Percentiles rank a stretch among this genome's conserved stretches.
phyloP scores from a whole-genome alignment of 2,797 vertebrate genomes.

The Ctenopoma kingsleyae region DNA sequence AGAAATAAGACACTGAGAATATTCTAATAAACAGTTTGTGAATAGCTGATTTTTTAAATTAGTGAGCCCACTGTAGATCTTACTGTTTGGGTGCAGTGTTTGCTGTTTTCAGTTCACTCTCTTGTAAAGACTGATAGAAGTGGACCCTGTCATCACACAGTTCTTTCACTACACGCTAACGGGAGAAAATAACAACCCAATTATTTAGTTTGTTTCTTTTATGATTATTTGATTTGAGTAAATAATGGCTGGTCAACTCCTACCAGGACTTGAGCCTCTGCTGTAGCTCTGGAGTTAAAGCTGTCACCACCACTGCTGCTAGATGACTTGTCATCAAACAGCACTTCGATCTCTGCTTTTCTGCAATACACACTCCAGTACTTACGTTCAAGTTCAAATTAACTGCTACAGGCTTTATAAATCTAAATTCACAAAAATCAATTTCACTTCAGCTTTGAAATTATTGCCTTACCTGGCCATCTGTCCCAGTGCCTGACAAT shows the following conservation, averaged over 20 bases:
- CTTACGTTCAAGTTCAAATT: background rate
- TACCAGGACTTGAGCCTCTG: slow-evolving; percentile 85
- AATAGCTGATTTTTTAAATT: background rate
- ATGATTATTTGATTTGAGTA: background rate
- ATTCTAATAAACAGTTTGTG: background rate
- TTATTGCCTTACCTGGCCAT: slow-evolving; percentile 70
- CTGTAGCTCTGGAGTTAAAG: slow-evolving; percentile 41
- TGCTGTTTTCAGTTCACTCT: slow-evolving; percentile 68
- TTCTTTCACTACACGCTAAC: slow-evolving; percentile 81
- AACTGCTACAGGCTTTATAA: background rate
- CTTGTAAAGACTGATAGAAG: slow-evolving; percentile 85
- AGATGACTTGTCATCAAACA: slow-evolving; percentile 67
- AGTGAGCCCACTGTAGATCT: slow-evolving; percentile 22
- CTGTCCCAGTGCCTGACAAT: slow-evolving; percentile 73
- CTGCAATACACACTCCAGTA: slow-evolving; percentile 62
- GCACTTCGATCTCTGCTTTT: slow-evolving; percentile 80
- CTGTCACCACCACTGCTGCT: slow-evolving; percentile 43
- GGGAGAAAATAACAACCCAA: slow-evolving; percentile 3
- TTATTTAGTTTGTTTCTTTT: background rate
- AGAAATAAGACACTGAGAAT: background rate
- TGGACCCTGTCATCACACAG: slow-evolving; percentile 81
- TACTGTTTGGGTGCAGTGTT: slow-evolving; percentile 66
- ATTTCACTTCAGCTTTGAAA: background rate
- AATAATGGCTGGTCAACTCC: slow-evolving; percentile 25
- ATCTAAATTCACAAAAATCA: background rate